Evolutionary conservation across 2,888 invertebrate genomes (phyloP).

Genomic region (Apamea monoglypha): DNA sequence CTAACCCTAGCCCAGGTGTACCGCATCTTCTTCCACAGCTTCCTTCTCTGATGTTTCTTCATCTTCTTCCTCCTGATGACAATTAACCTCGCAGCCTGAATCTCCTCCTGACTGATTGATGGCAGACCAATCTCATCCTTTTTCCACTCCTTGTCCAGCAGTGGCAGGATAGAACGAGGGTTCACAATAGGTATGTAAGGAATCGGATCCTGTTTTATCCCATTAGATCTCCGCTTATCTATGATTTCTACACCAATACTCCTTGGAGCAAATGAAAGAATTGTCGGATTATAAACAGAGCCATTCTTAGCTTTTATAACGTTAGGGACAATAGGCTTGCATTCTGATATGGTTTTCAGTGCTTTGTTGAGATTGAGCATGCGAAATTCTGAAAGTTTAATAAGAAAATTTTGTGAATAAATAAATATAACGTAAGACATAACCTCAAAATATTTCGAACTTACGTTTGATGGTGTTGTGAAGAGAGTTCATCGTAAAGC

Average conservation of each 20-base stretch:
- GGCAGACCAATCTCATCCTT: slow-evolving; percentile 89
- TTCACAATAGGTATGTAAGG: slow-evolving; percentile 85
- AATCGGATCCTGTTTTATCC: slow-evolving; percentile 81
- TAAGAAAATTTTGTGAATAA: slow-evolving; percentile 35
- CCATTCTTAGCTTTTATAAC: slow-evolving; percentile 66
- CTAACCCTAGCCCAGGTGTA: slow-evolving; percentile 92
- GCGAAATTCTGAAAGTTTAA: slow-evolving; percentile 81
- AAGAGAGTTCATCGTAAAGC: slow-evolving; percentile 80
- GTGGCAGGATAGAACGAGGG: slow-evolving; percentile 84
- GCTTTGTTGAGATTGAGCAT: slow-evolving; percentile 81
- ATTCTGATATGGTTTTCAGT: slow-evolving; percentile 79
- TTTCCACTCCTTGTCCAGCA: slow-evolving; percentile 81
- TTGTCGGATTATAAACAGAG: slow-evolving; percentile 68
- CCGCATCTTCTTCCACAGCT: slow-evolving; percentile 94
- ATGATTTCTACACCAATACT: slow-evolving; percentile 81
- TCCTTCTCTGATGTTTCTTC: slow-evolving; percentile 96
- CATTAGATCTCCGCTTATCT: slow-evolving; percentile 71
- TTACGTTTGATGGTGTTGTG: slow-evolving; percentile 84
- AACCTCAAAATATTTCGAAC: slow-evolving; percentile 77
- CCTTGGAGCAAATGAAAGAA: slow-evolving; percentile 79
- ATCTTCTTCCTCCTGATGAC: slow-evolving; percentile 95
- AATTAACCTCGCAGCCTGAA: slow-evolving; percentile 93
- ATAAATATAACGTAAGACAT: slow-evolving; percentile 59
- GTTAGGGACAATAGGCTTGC: slow-evolving; percentile 68
- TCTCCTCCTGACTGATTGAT: slow-evolving; percentile 87